These are phyloP conservation scores for Empis stercorea DNA, from an alignment of 2,888 invertebrate species.

Conservation along the genomic window DNA sequence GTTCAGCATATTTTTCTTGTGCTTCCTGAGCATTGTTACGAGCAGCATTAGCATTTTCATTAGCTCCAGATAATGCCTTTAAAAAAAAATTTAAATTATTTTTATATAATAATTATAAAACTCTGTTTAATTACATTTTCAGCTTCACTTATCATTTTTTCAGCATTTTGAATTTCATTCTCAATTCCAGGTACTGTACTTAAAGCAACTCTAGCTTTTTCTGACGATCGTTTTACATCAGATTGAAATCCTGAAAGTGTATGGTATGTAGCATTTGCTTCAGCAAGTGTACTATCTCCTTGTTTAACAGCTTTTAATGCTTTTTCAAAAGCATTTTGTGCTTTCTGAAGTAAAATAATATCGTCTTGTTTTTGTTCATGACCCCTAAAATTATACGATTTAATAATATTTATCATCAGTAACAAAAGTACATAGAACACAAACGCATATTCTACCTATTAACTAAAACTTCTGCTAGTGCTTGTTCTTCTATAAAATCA, in stretches of 20 bases:
- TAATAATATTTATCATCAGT: too few relatives aligned
- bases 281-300: slow-evolving; percentile 67
- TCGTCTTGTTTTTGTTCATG: slow-evolving; percentile 61
- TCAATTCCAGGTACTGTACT: slow-evolving; percentile 63
- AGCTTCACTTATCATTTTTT: slow-evolving; percentile 56
- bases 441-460: slow-evolving; percentile 22
- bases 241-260: slow-evolving; percentile 70
- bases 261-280: slow-evolving; percentile 66
- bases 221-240: slow-evolving; percentile 73
- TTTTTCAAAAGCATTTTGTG: slow-evolving; percentile 59
- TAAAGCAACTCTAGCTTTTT: slow-evolving; percentile 66
- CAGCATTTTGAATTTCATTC: slow-evolving; percentile 54
- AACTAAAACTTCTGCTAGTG: slow-evolving; percentile 54
- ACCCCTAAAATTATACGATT: slow-evolving; percentile 36
- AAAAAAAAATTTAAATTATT: slow-evolving; percentile 1
- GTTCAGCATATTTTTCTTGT: slow-evolving; percentile 60
- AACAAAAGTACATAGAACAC: not conserved
- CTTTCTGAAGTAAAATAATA: slow-evolving; percentile 64
- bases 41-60: slow-evolving; percentile 47
- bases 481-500: slow-evolving; percentile 52
- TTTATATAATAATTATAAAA: slow-evolving; percentile 1
- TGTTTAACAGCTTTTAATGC: slow-evolving; percentile 74
- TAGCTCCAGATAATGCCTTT: slow-evolving; percentile 30
- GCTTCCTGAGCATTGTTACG: slow-evolving; percentile 70
- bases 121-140: slow-evolving; percentile 49